These are phyloP conservation scores for Sericinus montela DNA, from an alignment of 2,888 invertebrate species.

Conservation along the genomic window DNA sequence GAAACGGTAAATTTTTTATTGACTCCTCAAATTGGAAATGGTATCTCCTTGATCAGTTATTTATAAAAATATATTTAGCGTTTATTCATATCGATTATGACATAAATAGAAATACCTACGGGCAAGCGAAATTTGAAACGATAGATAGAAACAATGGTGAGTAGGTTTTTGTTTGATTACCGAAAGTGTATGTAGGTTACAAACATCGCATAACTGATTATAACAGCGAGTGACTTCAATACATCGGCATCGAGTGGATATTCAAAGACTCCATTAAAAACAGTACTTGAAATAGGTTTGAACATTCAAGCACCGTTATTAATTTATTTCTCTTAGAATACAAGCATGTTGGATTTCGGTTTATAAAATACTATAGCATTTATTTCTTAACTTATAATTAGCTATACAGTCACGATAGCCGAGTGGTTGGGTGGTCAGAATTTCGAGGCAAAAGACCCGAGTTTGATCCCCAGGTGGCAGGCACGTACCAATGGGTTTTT, in stretches of 20 bases:
- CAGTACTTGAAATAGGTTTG: slow-evolving; percentile 13
- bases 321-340: no score
- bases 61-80: no score
- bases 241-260: slow-evolving; percentile 38
- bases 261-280: slow-evolving; percentile 23
- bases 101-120: not conserved
- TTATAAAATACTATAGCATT: no score
- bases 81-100: no score
- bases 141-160: slow-evolving; percentile 37
- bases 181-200: slow-evolving; percentile 60
- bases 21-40: slow-evolving; percentile 25
- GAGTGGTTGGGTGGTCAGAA: no score
- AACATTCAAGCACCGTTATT: slow-evolving; percentile 2
- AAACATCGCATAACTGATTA: slow-evolving; percentile 63
- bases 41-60: not conserved
- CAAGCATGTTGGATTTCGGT: no score
- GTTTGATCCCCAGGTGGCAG: no score
- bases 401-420: no score
- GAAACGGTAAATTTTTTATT: slow-evolving; percentile 37
- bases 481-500: no score
- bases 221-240: slow-evolving; percentile 60
- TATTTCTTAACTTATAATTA: no score
- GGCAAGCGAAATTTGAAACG: not conserved
- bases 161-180: slow-evolving; percentile 51
- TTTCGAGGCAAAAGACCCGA: no score